A percentile compares a stretch with the other conserved stretches of the same genome.
Conservation (phyloP, 2,888 invertebrate genomes). For the Hololepta plana region DNA sequence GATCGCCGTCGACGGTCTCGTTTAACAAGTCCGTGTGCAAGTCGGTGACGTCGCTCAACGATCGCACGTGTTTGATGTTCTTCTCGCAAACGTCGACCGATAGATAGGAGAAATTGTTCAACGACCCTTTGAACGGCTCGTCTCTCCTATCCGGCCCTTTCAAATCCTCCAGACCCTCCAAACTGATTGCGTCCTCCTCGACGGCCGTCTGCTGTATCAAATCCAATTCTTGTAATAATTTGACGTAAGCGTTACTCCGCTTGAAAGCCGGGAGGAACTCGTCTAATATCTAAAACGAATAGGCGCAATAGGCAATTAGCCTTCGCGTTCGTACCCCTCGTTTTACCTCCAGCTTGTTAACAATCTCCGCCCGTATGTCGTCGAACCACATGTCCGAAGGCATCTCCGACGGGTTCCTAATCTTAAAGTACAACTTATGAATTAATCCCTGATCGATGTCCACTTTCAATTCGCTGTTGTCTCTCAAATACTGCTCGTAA, state of each 20-base stretch:
- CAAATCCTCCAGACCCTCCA: slow-evolving; percentile 32
- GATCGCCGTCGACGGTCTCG: slow-evolving; percentile 5
- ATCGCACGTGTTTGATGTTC: slow-evolving; percentile 21
- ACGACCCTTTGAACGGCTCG: too few species aligned
- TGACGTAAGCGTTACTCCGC: slow-evolving; percentile 44
- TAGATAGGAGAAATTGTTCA: too few species aligned
- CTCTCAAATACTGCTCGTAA: slow-evolving; percentile 59
- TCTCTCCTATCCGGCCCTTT: slow-evolving; percentile 17
- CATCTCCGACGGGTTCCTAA: slow-evolving; percentile 36
- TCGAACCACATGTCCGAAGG: slow-evolving; percentile 67
- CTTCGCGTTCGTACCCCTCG: too few species aligned
- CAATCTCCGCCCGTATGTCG: slow-evolving; percentile 54
- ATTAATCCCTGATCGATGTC: slow-evolving; percentile 41
- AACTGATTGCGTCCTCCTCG: slow-evolving; percentile 38
- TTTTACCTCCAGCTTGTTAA: slow-evolving; percentile 39
- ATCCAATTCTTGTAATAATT: slow-evolving; percentile 55
- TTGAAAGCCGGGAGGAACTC: slow-evolving; percentile 47
- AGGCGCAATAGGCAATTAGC: too few species aligned
- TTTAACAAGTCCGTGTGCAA: too few species aligned
- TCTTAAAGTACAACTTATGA: slow-evolving; percentile 38
- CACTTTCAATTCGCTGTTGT: slow-evolving; percentile 45
- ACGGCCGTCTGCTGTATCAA: slow-evolving; percentile 36
- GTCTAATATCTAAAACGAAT: slow-evolving; percentile 31
- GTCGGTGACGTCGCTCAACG: slow-evolving; percentile 24
- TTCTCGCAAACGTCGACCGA: slow-evolving; percentile 7